A percentile compares a stretch with the other conserved stretches of the same genome.
Conservation (phyloP, 2,113 vertebrate species). For the Micronisus gabar region DNA sequence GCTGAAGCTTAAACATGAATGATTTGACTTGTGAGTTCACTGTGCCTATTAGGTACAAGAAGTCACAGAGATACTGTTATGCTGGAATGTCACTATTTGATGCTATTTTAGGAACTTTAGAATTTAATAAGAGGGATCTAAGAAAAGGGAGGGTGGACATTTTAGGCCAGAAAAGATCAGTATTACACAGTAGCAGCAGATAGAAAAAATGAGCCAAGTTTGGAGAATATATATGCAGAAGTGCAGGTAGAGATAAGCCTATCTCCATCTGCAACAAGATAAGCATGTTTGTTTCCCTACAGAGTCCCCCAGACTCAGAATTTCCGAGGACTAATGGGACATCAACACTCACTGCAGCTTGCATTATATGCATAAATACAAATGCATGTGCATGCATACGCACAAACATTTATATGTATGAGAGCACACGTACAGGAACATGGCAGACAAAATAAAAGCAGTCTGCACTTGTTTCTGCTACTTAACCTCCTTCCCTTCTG, state of each 20-base stretch:
- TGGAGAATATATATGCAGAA: not conserved
- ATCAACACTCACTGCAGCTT: not conserved
- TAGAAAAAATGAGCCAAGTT: not conserved
- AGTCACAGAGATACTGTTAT: not conserved
- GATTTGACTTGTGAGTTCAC: not conserved
- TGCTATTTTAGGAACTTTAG: not conserved
- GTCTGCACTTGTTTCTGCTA: not conserved
- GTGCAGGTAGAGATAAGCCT: not conserved
- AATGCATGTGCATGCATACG: not conserved
- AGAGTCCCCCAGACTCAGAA: not conserved
- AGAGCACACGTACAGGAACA: not conserved
- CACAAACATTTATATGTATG: not conserved
- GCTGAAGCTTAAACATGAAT: not conserved
- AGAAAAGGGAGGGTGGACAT: not conserved
- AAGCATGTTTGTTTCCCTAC: not conserved
- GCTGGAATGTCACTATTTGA: not conserved
- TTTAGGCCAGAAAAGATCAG: not conserved
- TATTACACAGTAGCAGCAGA: not conserved
- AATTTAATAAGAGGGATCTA: not conserved
- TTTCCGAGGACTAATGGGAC: not conserved
- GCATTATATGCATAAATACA: not conserved
- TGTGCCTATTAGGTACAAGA: not conserved
- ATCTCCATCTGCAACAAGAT: not conserved
- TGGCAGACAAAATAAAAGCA: not conserved
- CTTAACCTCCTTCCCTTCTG: not conserved